These are phyloP conservation scores for Meandrina meandrites DNA, from an alignment of 92 coral and sea anemone species.

Conservation along the genomic window DNA sequence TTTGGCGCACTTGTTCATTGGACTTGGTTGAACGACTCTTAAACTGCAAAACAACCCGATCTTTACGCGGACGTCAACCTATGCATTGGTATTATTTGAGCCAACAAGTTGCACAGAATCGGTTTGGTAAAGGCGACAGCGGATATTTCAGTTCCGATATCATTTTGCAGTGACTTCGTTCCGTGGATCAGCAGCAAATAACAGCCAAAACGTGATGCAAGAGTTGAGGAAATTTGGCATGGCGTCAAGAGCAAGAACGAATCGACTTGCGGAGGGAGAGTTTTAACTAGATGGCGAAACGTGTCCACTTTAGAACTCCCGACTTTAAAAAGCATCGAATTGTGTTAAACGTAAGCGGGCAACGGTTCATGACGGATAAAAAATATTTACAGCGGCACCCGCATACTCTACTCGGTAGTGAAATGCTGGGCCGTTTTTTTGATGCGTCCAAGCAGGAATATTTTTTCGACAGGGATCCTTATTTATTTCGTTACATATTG, in stretches of 20 bases:
- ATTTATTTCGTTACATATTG: slow-evolving; percentile 84
- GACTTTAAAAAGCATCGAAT: slow-evolving; percentile 35
- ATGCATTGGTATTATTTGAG: slow-evolving; percentile 21
- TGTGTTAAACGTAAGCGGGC: slow-evolving; percentile 86
- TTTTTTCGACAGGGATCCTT: slow-evolving; percentile 90
- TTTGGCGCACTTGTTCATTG: background rate
- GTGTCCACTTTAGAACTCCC: slow-evolving; percentile 17
- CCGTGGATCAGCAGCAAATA: background rate
- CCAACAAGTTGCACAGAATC: slow-evolving; percentile 33
- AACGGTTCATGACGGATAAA: slow-evolving; percentile 63
- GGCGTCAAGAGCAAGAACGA: background rate
- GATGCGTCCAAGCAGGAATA: slow-evolving; percentile 76
- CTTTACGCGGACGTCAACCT: background rate
- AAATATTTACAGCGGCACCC: slow-evolving; percentile 68
- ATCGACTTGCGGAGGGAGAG: background rate
- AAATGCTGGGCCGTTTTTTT: slow-evolving; percentile 58
- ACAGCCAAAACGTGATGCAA: background rate
- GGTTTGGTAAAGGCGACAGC: slow-evolving; percentile 14
- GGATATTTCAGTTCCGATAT: background rate
- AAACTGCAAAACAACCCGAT: background rate
- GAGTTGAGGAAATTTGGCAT: background rate
- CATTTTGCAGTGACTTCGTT: background rate
- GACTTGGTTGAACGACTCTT: slow-evolving; percentile 13
- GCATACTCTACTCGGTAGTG: slow-evolving; percentile 83
- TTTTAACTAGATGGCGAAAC: slow-evolving; percentile 36